Percentiles rank a stretch among this genome's conserved stretches.
Conservation (phyloP, 2,113 vertebrate genomes). For the Sinocyclocheilus rhinocerous region DNA sequence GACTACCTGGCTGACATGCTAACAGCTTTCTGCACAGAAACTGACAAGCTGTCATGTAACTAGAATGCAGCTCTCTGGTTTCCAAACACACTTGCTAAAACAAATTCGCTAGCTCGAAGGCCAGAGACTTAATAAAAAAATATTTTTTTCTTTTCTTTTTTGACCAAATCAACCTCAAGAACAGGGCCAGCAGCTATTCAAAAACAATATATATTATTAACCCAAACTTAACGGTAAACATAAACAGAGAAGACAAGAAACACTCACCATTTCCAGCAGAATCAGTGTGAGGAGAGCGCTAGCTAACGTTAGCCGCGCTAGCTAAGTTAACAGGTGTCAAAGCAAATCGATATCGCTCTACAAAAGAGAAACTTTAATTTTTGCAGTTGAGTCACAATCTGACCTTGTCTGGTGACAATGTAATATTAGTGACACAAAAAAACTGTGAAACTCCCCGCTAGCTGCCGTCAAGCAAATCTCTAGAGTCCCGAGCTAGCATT, state of each 20-base stretch:
- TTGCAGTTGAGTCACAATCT: neutral
- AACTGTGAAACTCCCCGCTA: neutral
- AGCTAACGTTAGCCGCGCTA: conserved; percentile 37
- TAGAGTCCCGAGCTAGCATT: conserved; percentile 14
- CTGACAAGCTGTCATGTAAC: neutral
- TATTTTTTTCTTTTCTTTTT: neutral
- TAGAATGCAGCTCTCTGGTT: neutral
- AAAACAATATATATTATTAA: neutral
- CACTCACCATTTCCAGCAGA: conserved; percentile 66
- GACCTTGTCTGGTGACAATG: neutral
- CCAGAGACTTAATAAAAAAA: neutral
- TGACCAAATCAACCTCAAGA: neutral
- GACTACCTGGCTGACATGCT: neutral
- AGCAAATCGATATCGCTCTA: conserved; percentile 19
- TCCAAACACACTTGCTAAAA: conserved; percentile 19
- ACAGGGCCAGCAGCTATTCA: neutral
- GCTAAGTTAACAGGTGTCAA: conserved; percentile 31
- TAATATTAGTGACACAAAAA: neutral
- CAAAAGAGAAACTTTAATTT: conserved; percentile 9
- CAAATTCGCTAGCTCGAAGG: neutral
- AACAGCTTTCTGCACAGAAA: neutral
- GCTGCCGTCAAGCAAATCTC: neutral
- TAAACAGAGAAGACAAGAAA: neutral
- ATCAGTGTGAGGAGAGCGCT: conserved; percentile 49
- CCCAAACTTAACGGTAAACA: neutral